These are phyloP conservation scores for Strigamia transsilvanica DNA, from an alignment of 2,888 invertebrate species.

Conservation along the genomic window DNA sequence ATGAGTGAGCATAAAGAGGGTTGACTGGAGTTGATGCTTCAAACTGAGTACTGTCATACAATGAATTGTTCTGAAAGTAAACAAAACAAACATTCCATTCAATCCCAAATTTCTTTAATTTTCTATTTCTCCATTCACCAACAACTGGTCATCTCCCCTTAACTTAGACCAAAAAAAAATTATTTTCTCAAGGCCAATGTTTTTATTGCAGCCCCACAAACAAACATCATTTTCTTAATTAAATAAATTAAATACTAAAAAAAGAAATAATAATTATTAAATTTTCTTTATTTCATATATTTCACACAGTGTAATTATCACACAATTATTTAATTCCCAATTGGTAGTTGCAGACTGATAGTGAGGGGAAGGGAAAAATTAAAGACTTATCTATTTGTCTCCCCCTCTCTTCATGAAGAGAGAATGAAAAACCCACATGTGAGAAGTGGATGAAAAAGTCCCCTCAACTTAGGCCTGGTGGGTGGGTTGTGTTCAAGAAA, in stretches of 20 bases:
- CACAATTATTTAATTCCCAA: background rate
- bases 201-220: too few relatives aligned
- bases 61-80: constrained; percentile 73
- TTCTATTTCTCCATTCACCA: background rate
- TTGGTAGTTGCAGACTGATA: constrained; percentile 26
- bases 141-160: too few relatives aligned
- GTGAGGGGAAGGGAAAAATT: background rate
- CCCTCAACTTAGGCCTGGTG: background rate
- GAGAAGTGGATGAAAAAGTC: background rate
- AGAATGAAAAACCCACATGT: constrained; percentile 3
- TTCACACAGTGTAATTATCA: constrained; percentile 59
- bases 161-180: too few relatives aligned
- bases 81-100: constrained; percentile 2
- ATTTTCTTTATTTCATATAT: background rate
- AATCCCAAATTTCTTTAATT: background rate
- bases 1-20: constrained; percentile 74
- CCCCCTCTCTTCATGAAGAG: background rate
- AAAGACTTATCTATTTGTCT: background rate
- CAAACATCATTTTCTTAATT: too few relatives aligned
- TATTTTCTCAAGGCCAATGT: too few relatives aligned
- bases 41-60: constrained; percentile 77
- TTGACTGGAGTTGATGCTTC: constrained; percentile 70
- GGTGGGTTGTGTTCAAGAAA: constrained; percentile 3
- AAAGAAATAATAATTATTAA: background rate
- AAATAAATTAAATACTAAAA: too few relatives aligned